Conservation (phyloP, 2,113 vertebrate genomes). For the Charina bottae region DNA sequence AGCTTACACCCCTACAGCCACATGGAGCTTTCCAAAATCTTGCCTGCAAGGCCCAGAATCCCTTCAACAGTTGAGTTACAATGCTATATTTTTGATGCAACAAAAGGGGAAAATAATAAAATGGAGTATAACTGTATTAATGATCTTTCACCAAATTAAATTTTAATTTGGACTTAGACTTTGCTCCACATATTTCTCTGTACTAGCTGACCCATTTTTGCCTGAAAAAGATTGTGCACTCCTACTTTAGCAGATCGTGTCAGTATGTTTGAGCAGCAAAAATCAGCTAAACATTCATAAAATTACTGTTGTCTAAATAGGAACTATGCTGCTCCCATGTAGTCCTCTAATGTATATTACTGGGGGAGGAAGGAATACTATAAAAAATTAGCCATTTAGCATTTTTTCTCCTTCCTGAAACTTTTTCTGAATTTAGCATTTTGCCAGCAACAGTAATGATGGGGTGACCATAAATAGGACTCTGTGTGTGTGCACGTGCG, state of each 20-base stretch:
- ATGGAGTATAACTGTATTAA: background rate
- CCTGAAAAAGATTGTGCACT: background rate
- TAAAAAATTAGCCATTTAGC: background rate
- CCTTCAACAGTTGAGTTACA: background rate
- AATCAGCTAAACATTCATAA: background rate
- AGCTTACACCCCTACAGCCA: background rate
- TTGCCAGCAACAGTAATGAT: background rate
- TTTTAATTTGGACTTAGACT: background rate
- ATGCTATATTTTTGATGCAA: background rate
- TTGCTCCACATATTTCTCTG: background rate
- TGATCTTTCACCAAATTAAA: background rate
- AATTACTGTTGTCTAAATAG: background rate
- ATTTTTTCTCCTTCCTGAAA: background rate
- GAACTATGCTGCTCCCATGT: background rate
- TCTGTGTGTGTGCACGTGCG: no score
- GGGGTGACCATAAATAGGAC: background rate
- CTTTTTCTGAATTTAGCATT: background rate
- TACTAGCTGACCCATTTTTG: background rate
- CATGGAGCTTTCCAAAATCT: background rate
- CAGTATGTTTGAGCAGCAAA: background rate
- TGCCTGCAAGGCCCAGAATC: background rate
- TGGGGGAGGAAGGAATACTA: background rate
- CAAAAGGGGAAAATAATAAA: background rate
- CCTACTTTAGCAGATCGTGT: background rate
- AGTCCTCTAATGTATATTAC: background rate